These are phyloP conservation scores for Copidosoma aretas DNA, from an alignment of 2,888 invertebrate genomes.

Conservation along the genomic window DNA sequence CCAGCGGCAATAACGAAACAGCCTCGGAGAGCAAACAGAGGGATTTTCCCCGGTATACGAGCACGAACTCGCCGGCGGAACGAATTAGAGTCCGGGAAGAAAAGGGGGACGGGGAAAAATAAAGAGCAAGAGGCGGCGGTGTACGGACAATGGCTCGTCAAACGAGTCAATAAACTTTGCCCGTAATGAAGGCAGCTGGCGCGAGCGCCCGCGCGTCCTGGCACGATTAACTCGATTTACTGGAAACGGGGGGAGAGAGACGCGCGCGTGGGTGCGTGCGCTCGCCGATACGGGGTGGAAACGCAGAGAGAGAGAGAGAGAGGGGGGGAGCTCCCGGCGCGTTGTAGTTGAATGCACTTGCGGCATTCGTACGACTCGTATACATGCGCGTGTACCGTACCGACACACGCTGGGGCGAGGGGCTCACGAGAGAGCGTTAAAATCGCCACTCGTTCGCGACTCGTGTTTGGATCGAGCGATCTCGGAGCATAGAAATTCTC, in stretches of 20 bases:
- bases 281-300: not conserved
- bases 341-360: not conserved
- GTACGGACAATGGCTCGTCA: constrained; percentile 35
- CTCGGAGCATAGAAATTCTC: no score
- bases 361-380: not conserved
- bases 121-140: constrained; percentile 4
- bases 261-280: not conserved
- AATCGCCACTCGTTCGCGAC: no score
- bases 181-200: constrained; percentile 36
- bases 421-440: not conserved
- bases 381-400: not conserved
- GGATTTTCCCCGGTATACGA: constrained; percentile 3
- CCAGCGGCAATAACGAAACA: not conserved
- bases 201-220: constrained; percentile 21
- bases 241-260: not conserved
- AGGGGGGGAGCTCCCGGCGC: constrained; percentile 3
- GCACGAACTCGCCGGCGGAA: not conserved
- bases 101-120: not conserved
- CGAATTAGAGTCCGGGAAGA: constrained; percentile 9
- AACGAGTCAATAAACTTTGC: constrained; percentile 41
- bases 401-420: not conserved
- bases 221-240: constrained; percentile 38
- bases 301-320: constrained; percentile 20
- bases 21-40: constrained; percentile 2
- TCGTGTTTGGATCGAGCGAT: no score